Evolutionary conservation across 2,888 invertebrate genomes (phyloP).

Genomic region (Ditylenchus weischeri): DNA sequence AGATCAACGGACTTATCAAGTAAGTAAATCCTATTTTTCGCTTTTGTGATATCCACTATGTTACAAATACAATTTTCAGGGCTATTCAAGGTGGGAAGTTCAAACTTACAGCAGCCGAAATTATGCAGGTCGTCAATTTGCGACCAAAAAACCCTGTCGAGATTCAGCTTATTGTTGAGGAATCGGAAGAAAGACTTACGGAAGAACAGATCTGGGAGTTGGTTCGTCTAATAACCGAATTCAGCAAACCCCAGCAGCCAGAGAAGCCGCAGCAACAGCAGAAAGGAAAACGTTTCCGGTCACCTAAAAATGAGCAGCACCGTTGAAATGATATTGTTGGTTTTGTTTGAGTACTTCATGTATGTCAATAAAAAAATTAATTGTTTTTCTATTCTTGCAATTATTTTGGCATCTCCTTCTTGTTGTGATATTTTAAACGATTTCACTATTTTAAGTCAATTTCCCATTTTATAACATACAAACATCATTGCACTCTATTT

Average conservation of each 20-base stretch:
- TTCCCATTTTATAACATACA: too few species aligned
- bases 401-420: not conserved
- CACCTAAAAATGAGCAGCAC: constrained; percentile 2
- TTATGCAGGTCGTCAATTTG: constrained; percentile 30
- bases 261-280: constrained; percentile 8
- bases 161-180: constrained; percentile 30
- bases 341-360: not conserved
- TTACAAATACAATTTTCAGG: too few species aligned
- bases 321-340: not conserved
- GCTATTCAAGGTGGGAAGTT: constrained; percentile 20
- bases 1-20: constrained; percentile 20
- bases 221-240: constrained; percentile 12
- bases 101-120: constrained; percentile 29
- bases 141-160: constrained; percentile 27
- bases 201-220: constrained; percentile 33
- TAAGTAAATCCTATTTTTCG: too few species aligned
- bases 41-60: too few species aligned
- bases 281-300: not conserved
- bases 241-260: not conserved
- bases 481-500: too few species aligned
- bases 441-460: too few species aligned
- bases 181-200: constrained; percentile 30
- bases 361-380: too few species aligned
- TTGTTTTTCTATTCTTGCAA: too few species aligned
- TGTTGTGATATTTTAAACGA: constrained; percentile 12